phyloP scores from a whole-genome alignment of 2,888 invertebrate genomes.

The Aromia moschata region DNA sequence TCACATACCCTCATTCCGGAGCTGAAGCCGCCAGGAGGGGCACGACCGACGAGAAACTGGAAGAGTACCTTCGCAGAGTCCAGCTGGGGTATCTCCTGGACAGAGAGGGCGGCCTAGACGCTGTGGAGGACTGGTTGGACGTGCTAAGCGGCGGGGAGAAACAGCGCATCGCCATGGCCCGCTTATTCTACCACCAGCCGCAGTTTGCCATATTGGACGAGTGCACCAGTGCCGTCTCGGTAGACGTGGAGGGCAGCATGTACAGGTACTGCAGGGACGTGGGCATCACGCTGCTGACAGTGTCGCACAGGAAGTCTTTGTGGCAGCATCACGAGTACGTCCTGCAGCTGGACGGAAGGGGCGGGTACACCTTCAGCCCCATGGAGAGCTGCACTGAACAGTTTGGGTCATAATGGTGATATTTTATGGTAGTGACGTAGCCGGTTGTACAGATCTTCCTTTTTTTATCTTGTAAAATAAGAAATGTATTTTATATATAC shows the following conservation, averaged over 20 bases:
- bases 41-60: slow-evolving; percentile 80
- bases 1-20: slow-evolving; percentile 93
- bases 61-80: slow-evolving; percentile 80
- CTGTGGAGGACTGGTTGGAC: slow-evolving; percentile 98
- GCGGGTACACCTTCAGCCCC: slow-evolving; percentile 84
- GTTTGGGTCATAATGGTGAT: slow-evolving; percentile 84
- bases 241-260: slow-evolving; percentile 98
- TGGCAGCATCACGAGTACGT: slow-evolving; percentile 98
- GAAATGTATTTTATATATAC: slow-evolving; percentile 4
- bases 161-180: slow-evolving; percentile 97
- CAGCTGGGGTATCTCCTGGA: slow-evolving; percentile 85
- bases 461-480: slow-evolving; percentile 6
- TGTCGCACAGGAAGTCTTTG: slow-evolving; percentile 95
- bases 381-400: slow-evolving; percentile 89
- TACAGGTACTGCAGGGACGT: slow-evolving; percentile 91
- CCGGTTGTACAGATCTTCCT: not conserved
- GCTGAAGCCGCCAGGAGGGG: slow-evolving; percentile 85
- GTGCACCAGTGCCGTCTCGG: slow-evolving; percentile 98
- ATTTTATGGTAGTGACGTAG: slow-evolving; percentile 7
- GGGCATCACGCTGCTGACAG: slow-evolving; percentile 94
- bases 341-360: slow-evolving; percentile 95
- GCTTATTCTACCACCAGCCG: slow-evolving; percentile 95
- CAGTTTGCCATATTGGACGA: slow-evolving; percentile 99
- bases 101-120: slow-evolving; percentile 89
- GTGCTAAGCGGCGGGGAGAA: slow-evolving; percentile 98